Evolutionary conservation across 2,113 vertebrate genomes (phyloP), one percentile per base, ranked within the genome.

Genomic region (Cephalopterus ornatus): DNA sequence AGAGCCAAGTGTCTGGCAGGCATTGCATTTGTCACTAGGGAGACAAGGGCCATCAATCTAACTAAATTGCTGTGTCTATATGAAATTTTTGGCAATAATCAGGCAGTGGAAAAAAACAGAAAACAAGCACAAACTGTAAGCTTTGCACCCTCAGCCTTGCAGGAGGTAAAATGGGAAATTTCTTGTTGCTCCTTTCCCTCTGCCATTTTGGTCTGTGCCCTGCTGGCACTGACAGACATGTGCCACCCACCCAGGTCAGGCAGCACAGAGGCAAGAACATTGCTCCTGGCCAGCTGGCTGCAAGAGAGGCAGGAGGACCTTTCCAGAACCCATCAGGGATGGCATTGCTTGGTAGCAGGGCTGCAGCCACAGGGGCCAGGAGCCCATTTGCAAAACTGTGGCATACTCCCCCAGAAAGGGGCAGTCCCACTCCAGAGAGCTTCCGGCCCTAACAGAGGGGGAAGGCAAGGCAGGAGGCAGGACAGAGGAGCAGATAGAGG

Each of bases 81-180:
- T 91, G 74, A 92, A 95, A 95, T 93, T 87, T 93, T 96, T 97
- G 95, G 94, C 96, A 92, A 93, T 92, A 89, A 96, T 94, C 91
- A 94, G 73, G 53, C 66, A 42, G 68, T 85, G 94, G 94, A 97
- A 95, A 92, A 94, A 96, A 94, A 2, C 92, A 95, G 79, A 89
- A 95, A 94, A 75, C 73, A 92, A 94, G 44, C 44, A 55, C 55
- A 85, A 93, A 84, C 76, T 85, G 94, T 62, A 75, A 67, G 61
- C 75, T 92, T 95, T 76, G 55, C 75, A 72, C 73, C 35, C 41
- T 18, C 53, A 78, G 55, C 52, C 55, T 67, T 44, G 30, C 55
- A 63, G 71, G 65, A 89, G 12, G 0, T 1, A 85, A 89, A 93
- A 42, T 4, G 28, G 70, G 82, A 50, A 26, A 23, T 72, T 44